Evolutionary conservation across 2,888 invertebrate genomes (phyloP), one percentile per base, ranked within the genome.

Genomic region (Amiota communis): DNA sequence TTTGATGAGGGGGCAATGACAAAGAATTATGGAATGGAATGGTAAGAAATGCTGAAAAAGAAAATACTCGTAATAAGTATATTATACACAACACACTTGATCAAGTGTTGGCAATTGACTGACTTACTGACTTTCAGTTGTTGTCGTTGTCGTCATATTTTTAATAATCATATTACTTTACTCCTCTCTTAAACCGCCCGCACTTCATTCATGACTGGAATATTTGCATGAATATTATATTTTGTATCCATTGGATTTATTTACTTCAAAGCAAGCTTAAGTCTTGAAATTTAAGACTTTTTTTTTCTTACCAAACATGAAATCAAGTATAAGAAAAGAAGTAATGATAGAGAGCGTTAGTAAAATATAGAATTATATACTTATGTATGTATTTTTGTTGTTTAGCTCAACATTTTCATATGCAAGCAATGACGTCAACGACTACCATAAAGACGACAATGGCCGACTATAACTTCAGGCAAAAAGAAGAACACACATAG

Each of bases 71-170:
- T n/a, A n/a, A n/a, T n/a, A n/a, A n/a, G n/a, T n/a, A 20, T 59
- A 9, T 36, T 6, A 2, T 4, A 36, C 36, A 36, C 36, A 36
- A 6, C 36, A 36, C 8, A 23, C 63, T 63, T 46, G 13, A 53
- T 77, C 75, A 84, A 81, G 80, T 82, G 86, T 73, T 76, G 78
- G 76, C 85, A 83, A 84, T 81, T 83, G 81, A 80, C 81, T 83
- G 81, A 80, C 86, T 83, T 79, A 84, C 79, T 83, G 83, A 85
- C 81, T 85, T 75, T 76, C 73, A 76, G 76, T 82, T 76, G 65
- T 65, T 69, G 82, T 80, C 78, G 76, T 82, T 76, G 65, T 65
- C 70, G 82, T 80, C 78, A 8, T 68, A 46, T 1, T 13, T 12
- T 17, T 1, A 23, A 23, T 23, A 23, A n/a, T 12, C 53, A 63